Evolutionary conservation across 2,113 vertebrate species (phyloP), one percentile per base, ranked within the genome.

Genomic region (Phyllostomus discolor): DNA sequence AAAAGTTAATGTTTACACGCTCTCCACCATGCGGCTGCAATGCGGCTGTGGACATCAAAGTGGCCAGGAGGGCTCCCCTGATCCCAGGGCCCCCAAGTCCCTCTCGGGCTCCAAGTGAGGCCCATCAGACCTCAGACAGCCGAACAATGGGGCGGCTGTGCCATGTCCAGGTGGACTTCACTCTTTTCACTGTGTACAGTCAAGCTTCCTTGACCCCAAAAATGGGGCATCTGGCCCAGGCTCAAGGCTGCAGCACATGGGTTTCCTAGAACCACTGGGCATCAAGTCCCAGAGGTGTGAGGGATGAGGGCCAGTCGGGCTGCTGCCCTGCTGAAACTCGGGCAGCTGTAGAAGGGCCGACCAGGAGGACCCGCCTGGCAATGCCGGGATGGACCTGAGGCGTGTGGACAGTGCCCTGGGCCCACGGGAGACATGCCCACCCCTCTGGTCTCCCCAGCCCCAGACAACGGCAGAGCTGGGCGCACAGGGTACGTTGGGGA

Each of bases 251-350:
- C 64, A 2, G 31, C 1, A 17, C 62, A 54, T 22, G 19, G 52
- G 17, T 85, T 95, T 96, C 91, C 85, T 84, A 90, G 85, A 97
- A 95, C 59, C 48, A 6, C 35, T 11, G 70, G 79, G 70, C 62
- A 52, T 22, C 0, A 24, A 88, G 33, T 79, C 16, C 83, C 43
- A 20, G 19, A 48, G 73, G 64, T 43, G 38, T 38, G 72, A 90
- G 20, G 35, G 62, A 52, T 6, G 0, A 54, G 46, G 69, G 57
- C 72, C 8, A 7, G 15, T 10, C 76, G 50, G 83, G 48, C 22
- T 38, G 33, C 70, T 0, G 0, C 33, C n/a, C 31, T 1, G 3
- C 62, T 28, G 69, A 80, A 26, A 26, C 7, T 43, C 33, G 0
- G 64, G 84, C 6, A 31, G 78, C 82, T 50, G 22, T 33, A 41